Evolutionary conservation across 2,888 invertebrate species (phyloP), one percentile per base, ranked within the genome.

Genomic region (Hemaris fuciformis): DNA sequence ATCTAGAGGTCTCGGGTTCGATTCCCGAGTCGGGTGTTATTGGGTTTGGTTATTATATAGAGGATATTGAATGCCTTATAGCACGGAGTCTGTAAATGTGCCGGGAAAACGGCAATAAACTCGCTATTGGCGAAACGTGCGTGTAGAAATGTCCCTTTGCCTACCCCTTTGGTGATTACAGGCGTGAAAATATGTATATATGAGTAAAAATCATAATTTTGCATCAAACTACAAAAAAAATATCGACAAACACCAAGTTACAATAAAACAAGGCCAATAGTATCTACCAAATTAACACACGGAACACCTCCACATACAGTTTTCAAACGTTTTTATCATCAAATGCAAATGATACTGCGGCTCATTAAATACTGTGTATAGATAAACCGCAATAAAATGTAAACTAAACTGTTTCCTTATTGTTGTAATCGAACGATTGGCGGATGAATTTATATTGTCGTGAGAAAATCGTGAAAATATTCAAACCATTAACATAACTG

Each of bases 391-490:
- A 4, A 58, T 43, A 43, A 27, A 58, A 42, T 25, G 25, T n/a
- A 10, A 25, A 58, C 43, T 2, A 25, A 42, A 43, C 43, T 25
- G 58, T 18, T 58, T 58, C 58, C 58, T 42, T 58, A 42, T 58
- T 58, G 23, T 58, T 58, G 18, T 23, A 27, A 53, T 38, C n/a
- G 8, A 8, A 8, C 15, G n/a, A 53, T 53, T 1, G 48, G 18
- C 15, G 18, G 2, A 7, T 23, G 27, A 53, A 31, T 15, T 18
- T 18, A n/a, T n/a, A n/a, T 0, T 18, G 1, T 8, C 48, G 27
- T 53, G 48, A 18, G 48, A 15, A 48, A n/a, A 23, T 3, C 43
- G 20, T 18, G 20, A 43, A 43, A 43, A 43, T 22, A 3, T 7
- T 10, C 20, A 34, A 2, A 34, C 8, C 43, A 22, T 43, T 43